Evolutionary conservation across 2,888 invertebrate genomes (phyloP).

Genomic region (Aleiodes testaceus): DNA sequence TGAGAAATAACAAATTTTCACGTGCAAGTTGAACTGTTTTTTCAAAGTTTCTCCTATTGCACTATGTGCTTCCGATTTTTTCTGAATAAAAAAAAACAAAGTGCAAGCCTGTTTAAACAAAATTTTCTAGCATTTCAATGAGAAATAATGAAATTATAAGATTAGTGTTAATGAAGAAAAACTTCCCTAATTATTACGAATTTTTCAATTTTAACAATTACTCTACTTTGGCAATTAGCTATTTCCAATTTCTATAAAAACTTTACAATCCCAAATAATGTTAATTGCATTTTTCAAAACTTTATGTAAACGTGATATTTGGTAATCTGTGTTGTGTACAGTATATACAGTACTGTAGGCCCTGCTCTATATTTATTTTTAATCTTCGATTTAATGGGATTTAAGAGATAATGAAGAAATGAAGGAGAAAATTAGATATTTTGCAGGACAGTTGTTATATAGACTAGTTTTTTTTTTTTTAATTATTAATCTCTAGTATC

Average conservation of each 20-base stretch:
- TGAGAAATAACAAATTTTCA: too few relatives aligned
- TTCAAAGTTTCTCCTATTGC: too few relatives aligned
- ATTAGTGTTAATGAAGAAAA: too few relatives aligned
- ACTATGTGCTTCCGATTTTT: too few relatives aligned
- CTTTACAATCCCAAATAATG: conserved; percentile 4
- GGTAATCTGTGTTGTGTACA: conserved; percentile 19
- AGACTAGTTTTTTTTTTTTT: conserved; percentile 56
- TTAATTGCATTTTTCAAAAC: conserved; percentile 7
- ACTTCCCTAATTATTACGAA: conserved; percentile 6
- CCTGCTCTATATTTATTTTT: conserved; percentile 37
- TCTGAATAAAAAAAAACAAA: too few relatives aligned
- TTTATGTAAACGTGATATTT: conserved; percentile 12
- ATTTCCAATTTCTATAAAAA: background rate
- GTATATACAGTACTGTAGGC: conserved; percentile 49
- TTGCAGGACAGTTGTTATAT: conserved; percentile 56
- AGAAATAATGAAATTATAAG: too few relatives aligned
- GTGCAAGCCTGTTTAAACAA: too few relatives aligned
- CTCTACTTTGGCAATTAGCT: conserved; percentile 1
- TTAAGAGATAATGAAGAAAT: background rate
- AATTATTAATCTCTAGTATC: conserved; percentile 52
- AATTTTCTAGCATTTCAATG: too few relatives aligned
- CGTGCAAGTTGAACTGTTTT: too few relatives aligned
- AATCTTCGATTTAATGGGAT: conserved; percentile 13
- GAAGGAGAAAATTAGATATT: conserved; percentile 37
- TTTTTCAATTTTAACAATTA: background rate